phyloP scores from a whole-genome alignment of 2,113 vertebrate genomes.

The Cryptotis parvus region DNA sequence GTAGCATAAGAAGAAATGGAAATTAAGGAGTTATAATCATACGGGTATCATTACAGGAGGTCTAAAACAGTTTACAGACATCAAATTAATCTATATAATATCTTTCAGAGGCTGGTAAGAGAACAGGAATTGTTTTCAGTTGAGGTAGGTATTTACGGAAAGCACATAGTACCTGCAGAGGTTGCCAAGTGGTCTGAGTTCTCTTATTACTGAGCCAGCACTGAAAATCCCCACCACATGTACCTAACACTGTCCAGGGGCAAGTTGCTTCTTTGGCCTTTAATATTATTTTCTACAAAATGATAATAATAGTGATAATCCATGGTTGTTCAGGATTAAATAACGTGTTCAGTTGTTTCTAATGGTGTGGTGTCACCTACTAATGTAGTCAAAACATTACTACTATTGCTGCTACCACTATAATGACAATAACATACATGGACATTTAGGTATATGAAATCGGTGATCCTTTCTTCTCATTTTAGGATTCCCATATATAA shows the following conservation, averaged over 20 bases:
- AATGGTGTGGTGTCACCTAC: background rate
- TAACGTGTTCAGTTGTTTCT: conserved; percentile 33
- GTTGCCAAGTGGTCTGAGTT: background rate
- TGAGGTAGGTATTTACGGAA: background rate
- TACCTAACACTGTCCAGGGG: background rate
- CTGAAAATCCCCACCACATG: background rate
- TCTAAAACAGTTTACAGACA: conserved; percentile 48
- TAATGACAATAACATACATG: background rate
- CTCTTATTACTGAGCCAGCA: background rate
- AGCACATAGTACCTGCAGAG: background rate
- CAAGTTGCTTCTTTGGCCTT: conserved; percentile 5
- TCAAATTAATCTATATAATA: conserved; percentile 59
- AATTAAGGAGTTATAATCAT: conserved; percentile 69
- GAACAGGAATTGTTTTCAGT: conserved; percentile 55
- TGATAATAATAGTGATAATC: background rate
- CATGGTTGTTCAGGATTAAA: background rate
- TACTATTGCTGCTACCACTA: background rate
- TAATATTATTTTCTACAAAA: conserved; percentile 13
- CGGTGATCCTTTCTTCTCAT: conserved; percentile 19
- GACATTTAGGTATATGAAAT: background rate
- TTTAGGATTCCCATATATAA: background rate
- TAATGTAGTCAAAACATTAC: background rate
- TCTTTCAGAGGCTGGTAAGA: conserved; percentile 36
- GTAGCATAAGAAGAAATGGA: conserved; percentile 23
- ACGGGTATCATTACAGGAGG: conserved; percentile 47